These are phyloP conservation scores for Phoenicopterus ruber DNA, from an alignment of 2,113 vertebrate genomes.

Conservation along the genomic window DNA sequence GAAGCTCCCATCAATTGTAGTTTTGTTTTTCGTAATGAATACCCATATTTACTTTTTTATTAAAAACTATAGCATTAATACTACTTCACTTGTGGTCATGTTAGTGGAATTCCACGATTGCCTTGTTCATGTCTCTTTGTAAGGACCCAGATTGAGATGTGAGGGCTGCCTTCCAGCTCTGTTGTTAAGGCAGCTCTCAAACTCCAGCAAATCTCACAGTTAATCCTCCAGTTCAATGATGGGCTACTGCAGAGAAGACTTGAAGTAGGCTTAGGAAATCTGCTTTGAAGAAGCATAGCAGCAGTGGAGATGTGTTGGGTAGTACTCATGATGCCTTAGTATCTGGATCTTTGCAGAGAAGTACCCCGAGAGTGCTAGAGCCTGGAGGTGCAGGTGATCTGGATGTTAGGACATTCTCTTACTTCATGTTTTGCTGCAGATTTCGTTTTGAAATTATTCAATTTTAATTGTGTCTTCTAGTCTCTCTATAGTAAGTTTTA, in stretches of 20 bases:
- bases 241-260: background rate
- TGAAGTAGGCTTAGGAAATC: background rate
- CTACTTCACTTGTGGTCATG: background rate
- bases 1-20: background rate
- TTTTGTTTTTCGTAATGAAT: background rate
- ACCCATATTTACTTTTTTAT: background rate
- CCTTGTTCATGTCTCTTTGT: background rate
- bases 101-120: background rate
- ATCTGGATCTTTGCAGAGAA: background rate
- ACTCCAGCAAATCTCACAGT: background rate
- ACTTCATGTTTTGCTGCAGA: background rate
- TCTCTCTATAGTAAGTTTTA: background rate
- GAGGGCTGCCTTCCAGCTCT: background rate
- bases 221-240: background rate
- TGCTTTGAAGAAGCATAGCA: background rate
- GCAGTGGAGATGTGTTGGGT: background rate
- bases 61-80: background rate
- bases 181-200: background rate
- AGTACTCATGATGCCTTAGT: background rate
- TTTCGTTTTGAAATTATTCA: background rate
- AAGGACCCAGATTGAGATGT: background rate
- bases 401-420: background rate
- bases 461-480: background rate
- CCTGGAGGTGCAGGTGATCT: background rate
- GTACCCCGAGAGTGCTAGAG: background rate